phyloP scores from a whole-genome alignment of 2,888 invertebrate species.

The Smittia sp. region DNA sequence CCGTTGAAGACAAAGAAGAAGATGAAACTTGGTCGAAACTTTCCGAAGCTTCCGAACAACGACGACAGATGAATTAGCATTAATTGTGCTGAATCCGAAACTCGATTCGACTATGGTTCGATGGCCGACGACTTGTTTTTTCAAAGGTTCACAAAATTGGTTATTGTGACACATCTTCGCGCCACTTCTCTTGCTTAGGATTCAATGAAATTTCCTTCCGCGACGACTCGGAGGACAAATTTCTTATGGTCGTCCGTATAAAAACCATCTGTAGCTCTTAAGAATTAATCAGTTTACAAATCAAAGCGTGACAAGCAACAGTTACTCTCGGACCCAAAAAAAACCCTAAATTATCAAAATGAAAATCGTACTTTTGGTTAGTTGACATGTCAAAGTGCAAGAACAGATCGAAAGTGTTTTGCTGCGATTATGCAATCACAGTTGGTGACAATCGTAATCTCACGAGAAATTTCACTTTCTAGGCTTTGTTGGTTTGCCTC shows the following conservation, averaged over 20 bases:
- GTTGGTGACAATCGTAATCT: background rate
- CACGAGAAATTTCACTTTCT: conserved; percentile 33
- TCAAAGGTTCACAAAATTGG: background rate
- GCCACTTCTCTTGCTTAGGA: no score
- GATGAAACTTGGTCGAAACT: no score
- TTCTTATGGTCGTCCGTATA: background rate
- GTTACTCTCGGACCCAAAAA: background rate
- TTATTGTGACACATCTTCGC: background rate
- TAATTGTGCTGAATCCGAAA: background rate
- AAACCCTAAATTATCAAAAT: background rate
- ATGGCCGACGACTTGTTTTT: background rate
- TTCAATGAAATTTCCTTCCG: background rate
- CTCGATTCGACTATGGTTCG: background rate
- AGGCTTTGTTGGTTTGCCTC: conserved; percentile 49
- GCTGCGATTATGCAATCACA: no score
- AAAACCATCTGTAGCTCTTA: background rate
- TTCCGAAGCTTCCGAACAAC: no score
- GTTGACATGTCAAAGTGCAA: no score
- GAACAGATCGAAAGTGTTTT: no score
- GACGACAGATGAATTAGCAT: no score
- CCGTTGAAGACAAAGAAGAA: no score
- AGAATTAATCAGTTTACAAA: conserved; percentile 18
- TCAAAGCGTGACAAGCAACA: conserved; percentile 14
- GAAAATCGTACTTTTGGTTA: conserved; percentile 17
- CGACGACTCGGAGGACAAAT: background rate